Evolutionary conservation across 1,140 invertebrate genomes (phyloP), one percentile per base, ranked within the genome.

Genomic region (Augochlora pura): DNA sequence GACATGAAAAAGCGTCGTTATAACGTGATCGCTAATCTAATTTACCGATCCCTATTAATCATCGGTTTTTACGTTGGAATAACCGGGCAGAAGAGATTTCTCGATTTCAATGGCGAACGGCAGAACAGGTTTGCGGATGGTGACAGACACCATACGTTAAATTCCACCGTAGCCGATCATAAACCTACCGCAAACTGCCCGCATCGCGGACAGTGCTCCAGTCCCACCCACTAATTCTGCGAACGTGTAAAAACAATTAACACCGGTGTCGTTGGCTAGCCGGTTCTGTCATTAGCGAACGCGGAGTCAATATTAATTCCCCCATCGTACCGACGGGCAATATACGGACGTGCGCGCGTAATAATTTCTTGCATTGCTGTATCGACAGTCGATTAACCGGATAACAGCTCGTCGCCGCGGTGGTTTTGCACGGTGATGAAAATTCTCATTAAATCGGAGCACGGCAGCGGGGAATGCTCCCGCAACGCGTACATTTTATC

Each of bases 371-470:
- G 60, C 21, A 38, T 38, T 9, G 27, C 16, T 2, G 12, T 21
- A 63, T 63, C 60, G 27, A 38, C 60, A 57, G 54, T n/a, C 54
- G 60, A 38, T 63, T 25, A 63, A 38, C 18, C 8, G 60, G 60
- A 21, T 63, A 38, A 63, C 16, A 16, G 27, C 60, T 32, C 12
- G 59, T 62, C 59, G 59, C 25, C 59, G 59, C 18, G 12, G 25
- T 62, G 25, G 25, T 14, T 16, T 9, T 10, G 23, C 10, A 23
- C 57, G 25, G 59, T 27, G 60, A 38, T 38, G 21, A 21, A 63
- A 63, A 63, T 63, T 63, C 60, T 63, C 60, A 63, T 63, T 63
- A 63, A 63, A 18, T 8, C 27, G 16, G 27, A 32, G 60, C 16
- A 2, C 1, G 27, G 27, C 60, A 32, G 18, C 32, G 32, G 60